Percentiles rank a stretch among this genome's conserved stretches.
Evolutionary conservation across 2,797 vertebrate species (phyloP).

Genomic region (Phrynocephalus guinanensis): DNA sequence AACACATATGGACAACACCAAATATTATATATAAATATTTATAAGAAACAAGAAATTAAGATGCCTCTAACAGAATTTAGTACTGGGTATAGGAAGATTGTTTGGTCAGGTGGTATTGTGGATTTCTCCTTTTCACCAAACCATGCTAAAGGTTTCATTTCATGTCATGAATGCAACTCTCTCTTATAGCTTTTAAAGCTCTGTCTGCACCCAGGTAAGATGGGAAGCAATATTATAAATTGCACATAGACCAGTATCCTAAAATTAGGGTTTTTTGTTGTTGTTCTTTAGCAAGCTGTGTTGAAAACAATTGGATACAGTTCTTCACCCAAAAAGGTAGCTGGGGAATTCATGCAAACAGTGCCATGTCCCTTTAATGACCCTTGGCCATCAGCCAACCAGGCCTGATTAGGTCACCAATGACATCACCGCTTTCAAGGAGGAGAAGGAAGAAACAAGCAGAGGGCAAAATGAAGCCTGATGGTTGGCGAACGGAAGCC

Average conservation of each 20-base stretch:
- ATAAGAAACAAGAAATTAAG: neutral
- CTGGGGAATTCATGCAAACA: neutral
- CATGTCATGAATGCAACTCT: neutral
- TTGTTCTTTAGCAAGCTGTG: neutral
- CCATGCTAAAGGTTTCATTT: neutral
- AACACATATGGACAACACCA: too few relatives aligned
- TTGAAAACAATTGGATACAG: neutral
- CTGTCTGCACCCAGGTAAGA: neutral
- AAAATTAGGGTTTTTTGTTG: constrained; percentile 18
- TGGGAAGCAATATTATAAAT: neutral
- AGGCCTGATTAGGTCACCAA: neutral
- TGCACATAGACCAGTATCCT: neutral
- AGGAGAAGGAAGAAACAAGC: neutral
- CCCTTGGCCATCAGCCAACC: neutral
- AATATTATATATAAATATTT: neutral
- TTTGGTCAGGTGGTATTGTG: neutral
- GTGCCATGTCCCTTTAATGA: neutral
- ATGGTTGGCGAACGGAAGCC: neutral
- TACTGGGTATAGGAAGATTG: neutral
- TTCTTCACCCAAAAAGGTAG: neutral
- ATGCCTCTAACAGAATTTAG: neutral
- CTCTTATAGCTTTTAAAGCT: neutral
- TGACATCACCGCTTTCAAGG: constrained; percentile 24
- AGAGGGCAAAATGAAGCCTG: neutral
- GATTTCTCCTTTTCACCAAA: neutral